These are phyloP conservation scores for Ormia ochracea DNA, from an alignment of 2,888 invertebrate genomes.

Conservation along the genomic window DNA sequence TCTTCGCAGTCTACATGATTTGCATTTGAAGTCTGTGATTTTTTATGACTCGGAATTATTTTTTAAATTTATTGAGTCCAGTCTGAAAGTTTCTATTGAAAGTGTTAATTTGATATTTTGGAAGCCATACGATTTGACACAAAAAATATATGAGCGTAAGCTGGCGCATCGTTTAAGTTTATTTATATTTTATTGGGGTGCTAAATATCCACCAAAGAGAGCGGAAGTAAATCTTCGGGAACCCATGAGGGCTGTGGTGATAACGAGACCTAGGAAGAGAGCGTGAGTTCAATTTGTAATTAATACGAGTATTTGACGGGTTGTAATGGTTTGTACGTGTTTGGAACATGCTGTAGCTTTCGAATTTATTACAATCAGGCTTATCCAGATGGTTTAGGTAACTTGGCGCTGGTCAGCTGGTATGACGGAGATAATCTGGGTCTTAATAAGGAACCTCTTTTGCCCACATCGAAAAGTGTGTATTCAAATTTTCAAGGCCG, in stretches of 20 bases:
- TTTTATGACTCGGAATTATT: constrained; percentile 72
- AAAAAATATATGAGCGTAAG: constrained; percentile 69
- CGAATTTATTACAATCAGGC: constrained; percentile 86
- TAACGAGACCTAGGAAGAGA: constrained; percentile 79
- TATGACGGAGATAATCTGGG: constrained; percentile 80
- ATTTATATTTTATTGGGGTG: constrained; percentile 84
- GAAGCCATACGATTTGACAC: constrained; percentile 69
- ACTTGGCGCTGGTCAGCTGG: constrained; percentile 84
- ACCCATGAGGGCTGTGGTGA: constrained; percentile 80
- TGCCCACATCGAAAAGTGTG: constrained; percentile 81
- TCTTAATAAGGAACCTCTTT: constrained; percentile 82
- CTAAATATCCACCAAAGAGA: constrained; percentile 77
- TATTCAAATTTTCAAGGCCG: constrained; percentile 83
- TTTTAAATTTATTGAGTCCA: constrained; percentile 72
- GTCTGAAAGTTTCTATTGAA: constrained; percentile 72
- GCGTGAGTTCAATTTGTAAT: constrained; percentile 66
- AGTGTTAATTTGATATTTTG: constrained; percentile 74
- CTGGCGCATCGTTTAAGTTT: constrained; percentile 75
- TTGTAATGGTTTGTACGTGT: neutral
- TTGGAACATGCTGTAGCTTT: constrained; percentile 78
- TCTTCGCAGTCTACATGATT: constrained; percentile 71
- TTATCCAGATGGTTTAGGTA: constrained; percentile 79
- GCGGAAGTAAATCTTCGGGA: constrained; percentile 69
- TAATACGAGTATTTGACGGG: neutral
- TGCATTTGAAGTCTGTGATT: constrained; percentile 71